Base-by-base conservation (phyloP, 2,113 vertebrate species). In the Steatornis caripensis region DNA sequence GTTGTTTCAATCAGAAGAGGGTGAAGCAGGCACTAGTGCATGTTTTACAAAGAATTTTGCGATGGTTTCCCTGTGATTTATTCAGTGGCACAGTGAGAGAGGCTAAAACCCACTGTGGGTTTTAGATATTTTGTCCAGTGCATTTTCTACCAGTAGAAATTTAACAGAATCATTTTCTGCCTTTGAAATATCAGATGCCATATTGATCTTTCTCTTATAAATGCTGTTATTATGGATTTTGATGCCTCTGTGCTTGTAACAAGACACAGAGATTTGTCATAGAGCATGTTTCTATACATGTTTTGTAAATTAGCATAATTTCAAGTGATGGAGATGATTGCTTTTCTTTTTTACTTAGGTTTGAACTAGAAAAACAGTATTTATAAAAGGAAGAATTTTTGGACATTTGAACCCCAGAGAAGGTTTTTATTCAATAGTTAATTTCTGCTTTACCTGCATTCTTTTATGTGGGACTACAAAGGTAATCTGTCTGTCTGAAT, bases 121-220 rank as follows among this genome's bases (percentile, higher is more conserved):
- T 96, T 90, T 78, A 74, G 68, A 30, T 86, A 49, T 87, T 96
- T 95, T 89, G 74, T 95, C 89, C 61, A 82, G 49, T 87, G 41
- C 41, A 39, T 89, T 94, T 95, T 92, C 61, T 87, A 71, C 39
- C n/a, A 61, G 74, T 57, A 90, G 81, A 94, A 87, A 94, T 96
- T 85, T 91, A 91, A 92, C 93, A 66, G 91, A 87, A 82, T 95
- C 2, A 69, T 97, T 91, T 95, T 95, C 87, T 95, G 57, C 69
- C 74, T 95, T 95, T 85, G 92, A 95, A 96, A 95, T 91, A 84
- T 57, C 89, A 65, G 17, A 54, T 87, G 57, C 69, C 36, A 39
- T 89, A 96, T 95, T 93, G 94, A 97, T 97, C 92, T 89, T 96
- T 92, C 77, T 87, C 69, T 95, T 95, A 92, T 62, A 94, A 95